A percentile compares a stretch with the other conserved stretches of the same genome.
These are phyloP conservation scores for Pseudorhombus dupliciocellatus DNA, from an alignment of 2,113 vertebrate genomes.

Conservation along the genomic window DNA sequence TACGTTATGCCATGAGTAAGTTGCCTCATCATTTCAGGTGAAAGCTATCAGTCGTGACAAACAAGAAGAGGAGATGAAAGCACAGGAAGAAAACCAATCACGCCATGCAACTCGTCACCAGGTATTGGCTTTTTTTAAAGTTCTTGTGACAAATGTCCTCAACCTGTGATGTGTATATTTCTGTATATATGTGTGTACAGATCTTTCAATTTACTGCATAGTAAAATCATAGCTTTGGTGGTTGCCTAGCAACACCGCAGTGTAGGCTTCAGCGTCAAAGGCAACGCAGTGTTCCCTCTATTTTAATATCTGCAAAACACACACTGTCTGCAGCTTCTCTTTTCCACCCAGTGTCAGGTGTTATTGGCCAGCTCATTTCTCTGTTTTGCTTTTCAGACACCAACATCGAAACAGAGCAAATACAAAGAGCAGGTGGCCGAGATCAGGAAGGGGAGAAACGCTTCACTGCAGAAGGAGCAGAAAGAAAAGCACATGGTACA, in stretches of 20 bases:
- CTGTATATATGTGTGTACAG: too few relatives aligned
- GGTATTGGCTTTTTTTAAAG: slow-evolving; percentile 70
- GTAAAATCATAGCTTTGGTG: neutral
- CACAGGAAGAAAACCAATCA: slow-evolving; percentile 92
- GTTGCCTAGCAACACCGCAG: neutral
- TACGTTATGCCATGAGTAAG: neutral
- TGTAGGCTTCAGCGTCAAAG: neutral
- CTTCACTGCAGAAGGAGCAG: slow-evolving; percentile 93
- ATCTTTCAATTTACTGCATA: neutral
- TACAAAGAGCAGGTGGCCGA: slow-evolving; percentile 98
- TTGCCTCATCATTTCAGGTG: slow-evolving; percentile 78
- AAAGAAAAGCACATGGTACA: slow-evolving; percentile 98
- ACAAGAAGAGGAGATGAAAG: slow-evolving; percentile 93
- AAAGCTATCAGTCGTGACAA: slow-evolving; percentile 97
- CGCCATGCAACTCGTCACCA: slow-evolving; percentile 96
- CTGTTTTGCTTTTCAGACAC: slow-evolving; percentile 79
- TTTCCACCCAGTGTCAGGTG: neutral
- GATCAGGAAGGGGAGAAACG: slow-evolving; percentile 95
- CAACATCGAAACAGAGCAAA: slow-evolving; percentile 91
- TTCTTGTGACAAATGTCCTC: neutral
- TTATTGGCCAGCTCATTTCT: neutral
- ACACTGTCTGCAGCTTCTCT: neutral
- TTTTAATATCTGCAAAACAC: neutral
- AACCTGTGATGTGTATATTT: too few relatives aligned
- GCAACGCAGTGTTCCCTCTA: neutral